These are phyloP conservation scores for Aelia acuminata DNA, from an alignment of 2,888 invertebrate genomes.

Conservation along the genomic window DNA sequence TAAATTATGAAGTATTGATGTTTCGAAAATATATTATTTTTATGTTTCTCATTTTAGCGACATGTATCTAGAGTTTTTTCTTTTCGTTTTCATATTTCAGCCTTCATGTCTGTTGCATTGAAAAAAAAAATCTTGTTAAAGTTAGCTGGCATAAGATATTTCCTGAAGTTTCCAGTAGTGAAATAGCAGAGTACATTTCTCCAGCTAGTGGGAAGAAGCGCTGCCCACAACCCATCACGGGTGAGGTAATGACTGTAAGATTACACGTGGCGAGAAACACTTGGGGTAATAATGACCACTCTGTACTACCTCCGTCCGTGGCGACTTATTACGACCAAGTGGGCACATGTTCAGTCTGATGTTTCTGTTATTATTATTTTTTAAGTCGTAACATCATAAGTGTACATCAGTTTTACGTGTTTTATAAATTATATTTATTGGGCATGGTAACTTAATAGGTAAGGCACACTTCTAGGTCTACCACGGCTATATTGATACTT, in stretches of 20 bases:
- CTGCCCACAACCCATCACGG: background rate
- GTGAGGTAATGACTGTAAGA: background rate
- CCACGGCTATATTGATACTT: too few relatives aligned
- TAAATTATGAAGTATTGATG: too few relatives aligned
- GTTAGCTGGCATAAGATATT: too few relatives aligned
- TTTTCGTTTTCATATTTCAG: background rate
- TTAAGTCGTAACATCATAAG: too few relatives aligned
- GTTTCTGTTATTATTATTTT: background rate
- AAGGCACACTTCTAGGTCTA: too few relatives aligned
- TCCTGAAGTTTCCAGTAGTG: background rate
- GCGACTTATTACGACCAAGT: background rate
- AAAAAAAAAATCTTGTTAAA: background rate
- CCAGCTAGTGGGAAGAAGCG: background rate
- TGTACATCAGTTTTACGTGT: too few relatives aligned
- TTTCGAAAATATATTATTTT: too few relatives aligned
- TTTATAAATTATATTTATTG: too few relatives aligned
- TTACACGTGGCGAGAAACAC: background rate
- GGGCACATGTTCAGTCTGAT: background rate
- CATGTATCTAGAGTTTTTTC: too few relatives aligned
- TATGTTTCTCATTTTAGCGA: too few relatives aligned
- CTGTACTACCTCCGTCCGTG: background rate
- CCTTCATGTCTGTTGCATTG: background rate
- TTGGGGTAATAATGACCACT: background rate
- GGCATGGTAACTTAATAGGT: too few relatives aligned
- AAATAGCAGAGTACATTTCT: background rate